Conservation (phyloP, 1,140 invertebrate genomes). For the Delia radicum region DNA sequence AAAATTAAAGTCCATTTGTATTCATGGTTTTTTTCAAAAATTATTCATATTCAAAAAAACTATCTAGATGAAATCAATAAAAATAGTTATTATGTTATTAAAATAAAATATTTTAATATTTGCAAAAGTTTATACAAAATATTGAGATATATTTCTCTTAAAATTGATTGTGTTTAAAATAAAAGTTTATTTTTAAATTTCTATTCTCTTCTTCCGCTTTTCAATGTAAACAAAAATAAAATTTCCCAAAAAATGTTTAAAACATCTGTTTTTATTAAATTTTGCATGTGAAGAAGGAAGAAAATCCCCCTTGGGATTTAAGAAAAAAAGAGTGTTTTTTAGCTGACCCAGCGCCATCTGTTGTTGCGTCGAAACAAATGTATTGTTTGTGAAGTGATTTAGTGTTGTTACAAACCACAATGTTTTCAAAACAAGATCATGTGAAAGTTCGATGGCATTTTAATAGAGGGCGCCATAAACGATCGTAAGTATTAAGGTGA, state of each 20-base stretch:
- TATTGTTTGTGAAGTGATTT: not conserved
- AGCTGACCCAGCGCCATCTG: not conserved
- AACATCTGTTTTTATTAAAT: conserved; percentile 11
- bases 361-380: not conserved
- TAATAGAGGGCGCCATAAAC: not conserved
- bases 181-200: conserved; percentile 5
- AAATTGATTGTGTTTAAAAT: too few relatives aligned
- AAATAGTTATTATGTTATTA: too few relatives aligned
- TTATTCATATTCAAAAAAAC: too few relatives aligned
- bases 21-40: too few relatives aligned
- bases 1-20: too few relatives aligned
- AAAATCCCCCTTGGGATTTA: not conserved
- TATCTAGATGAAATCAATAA: too few relatives aligned
- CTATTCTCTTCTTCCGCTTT: not conserved
- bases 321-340: not conserved
- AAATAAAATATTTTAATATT: too few relatives aligned
- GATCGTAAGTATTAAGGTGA: conserved; percentile 3
- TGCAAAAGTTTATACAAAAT: too few relatives aligned
- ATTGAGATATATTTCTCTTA: too few relatives aligned
- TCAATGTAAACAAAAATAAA: conserved; percentile 21
- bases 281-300: not conserved
- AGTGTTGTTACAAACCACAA: not conserved
- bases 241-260: conserved; percentile 8
- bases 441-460: not conserved
- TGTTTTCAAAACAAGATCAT: not conserved